Conservation (phyloP, 2,113 vertebrate genomes). For the Prionailurus viverrinus region DNA sequence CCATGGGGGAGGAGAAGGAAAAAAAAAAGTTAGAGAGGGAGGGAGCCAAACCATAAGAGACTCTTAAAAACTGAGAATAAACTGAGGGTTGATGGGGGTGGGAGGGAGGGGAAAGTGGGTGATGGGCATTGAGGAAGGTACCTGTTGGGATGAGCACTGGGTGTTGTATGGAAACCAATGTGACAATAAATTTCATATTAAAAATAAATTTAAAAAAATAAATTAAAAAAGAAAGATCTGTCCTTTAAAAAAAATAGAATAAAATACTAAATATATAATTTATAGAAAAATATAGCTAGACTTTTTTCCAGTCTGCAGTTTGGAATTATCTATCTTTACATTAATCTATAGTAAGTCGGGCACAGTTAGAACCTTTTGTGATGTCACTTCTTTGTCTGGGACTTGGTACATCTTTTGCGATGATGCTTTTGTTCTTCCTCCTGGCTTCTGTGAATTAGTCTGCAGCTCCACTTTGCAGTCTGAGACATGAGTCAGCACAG, state of each 20-base stretch:
- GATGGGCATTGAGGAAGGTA: too few relatives aligned
- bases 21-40: too few relatives aligned
- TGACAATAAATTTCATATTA: too few relatives aligned
- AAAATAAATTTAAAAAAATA: too few relatives aligned
- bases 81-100: too few relatives aligned
- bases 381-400: background rate
- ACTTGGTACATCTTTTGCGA: background rate
- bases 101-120: too few relatives aligned
- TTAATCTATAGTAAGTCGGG: background rate
- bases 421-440: background rate
- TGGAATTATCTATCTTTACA: background rate
- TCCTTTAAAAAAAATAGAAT: background rate
- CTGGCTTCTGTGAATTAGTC: background rate
- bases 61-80: too few relatives aligned
- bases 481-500: conserved; percentile 54
- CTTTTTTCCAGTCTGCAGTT: background rate
- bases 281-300: background rate
- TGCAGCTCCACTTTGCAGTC: background rate
- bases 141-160: too few relatives aligned
- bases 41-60: too few relatives aligned
- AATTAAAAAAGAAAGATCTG: too few relatives aligned
- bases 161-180: too few relatives aligned
- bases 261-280: background rate
- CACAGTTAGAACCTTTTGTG: background rate
- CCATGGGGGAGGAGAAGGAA: too few relatives aligned